These are phyloP conservation scores for Plectropomus leopardus DNA, from an alignment of 2,113 vertebrate genomes.

Conservation along the genomic window DNA sequence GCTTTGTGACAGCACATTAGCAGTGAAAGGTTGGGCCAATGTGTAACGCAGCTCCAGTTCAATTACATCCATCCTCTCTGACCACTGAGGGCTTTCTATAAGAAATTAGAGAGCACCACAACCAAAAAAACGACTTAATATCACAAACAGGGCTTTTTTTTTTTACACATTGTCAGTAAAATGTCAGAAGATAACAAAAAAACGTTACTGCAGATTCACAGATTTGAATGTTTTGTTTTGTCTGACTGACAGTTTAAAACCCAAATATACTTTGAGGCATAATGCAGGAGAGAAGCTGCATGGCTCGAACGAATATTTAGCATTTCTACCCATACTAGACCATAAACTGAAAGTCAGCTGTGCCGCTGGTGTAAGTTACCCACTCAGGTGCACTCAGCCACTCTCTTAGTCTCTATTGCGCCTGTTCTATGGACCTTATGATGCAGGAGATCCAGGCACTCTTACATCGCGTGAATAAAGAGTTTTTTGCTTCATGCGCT, in stretches of 20 bases:
- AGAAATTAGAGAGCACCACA: not conserved
- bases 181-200: too few species aligned
- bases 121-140: not conserved
- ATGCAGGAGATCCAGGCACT: too few species aligned
- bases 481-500: too few species aligned
- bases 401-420: too few species aligned
- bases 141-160: not conserved
- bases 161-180: too few species aligned
- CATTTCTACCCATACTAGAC: not conserved
- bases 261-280: too few species aligned
- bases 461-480: too few species aligned
- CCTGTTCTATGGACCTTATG: too few species aligned
- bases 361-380: too few species aligned
- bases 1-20: constrained; percentile 66
- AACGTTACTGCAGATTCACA: not conserved
- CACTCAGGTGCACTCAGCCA: too few species aligned
- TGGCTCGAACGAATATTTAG: not conserved
- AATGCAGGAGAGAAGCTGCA: not conserved
- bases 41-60: constrained; percentile 42
- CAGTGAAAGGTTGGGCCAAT: constrained; percentile 30
- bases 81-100: not conserved
- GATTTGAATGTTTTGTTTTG: not conserved
- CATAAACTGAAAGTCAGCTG: too few species aligned
- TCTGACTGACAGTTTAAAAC: not conserved
- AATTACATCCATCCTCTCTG: constrained; percentile 23